Evolutionary conservation across 1,140 invertebrate genomes (phyloP).

Genomic region (Melipona quadrifasciata): DNA sequence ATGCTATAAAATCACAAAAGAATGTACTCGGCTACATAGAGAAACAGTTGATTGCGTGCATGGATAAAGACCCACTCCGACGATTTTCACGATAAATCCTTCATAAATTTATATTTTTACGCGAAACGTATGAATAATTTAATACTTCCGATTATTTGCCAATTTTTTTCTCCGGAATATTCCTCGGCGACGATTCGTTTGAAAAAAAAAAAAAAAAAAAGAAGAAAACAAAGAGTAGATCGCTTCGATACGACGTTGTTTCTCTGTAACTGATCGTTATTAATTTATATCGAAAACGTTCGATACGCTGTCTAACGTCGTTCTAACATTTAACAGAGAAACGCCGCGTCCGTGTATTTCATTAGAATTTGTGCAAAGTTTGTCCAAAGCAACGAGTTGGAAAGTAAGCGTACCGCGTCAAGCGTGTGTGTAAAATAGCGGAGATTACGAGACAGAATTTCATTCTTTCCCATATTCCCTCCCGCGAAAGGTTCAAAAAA

Average conservation of each 20-base stretch:
- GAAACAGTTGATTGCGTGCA: constrained; percentile 43
- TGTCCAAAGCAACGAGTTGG: neutral
- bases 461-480: neutral
- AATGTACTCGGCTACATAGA: constrained; percentile 40
- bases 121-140: neutral
- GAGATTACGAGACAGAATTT: constrained; percentile 11
- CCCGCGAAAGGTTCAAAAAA: too few species aligned
- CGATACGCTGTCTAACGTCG: neutral
- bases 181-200: neutral
- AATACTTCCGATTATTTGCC: neutral
- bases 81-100: constrained; percentile 10
- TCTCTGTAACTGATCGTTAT: neutral
- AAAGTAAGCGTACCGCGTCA: neutral
- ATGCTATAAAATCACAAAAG: constrained; percentile 67
- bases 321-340: neutral
- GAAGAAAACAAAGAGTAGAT: too few species aligned
- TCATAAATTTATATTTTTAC: neutral
- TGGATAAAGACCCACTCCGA: neutral
- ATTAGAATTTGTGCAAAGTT: neutral
- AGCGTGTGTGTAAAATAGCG: neutral
- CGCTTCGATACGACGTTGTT: neutral
- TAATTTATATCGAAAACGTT: neutral
- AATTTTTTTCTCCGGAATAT: too few species aligned
- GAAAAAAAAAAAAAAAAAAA: neutral
- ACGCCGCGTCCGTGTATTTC: neutral